Evolutionary conservation across 1,140 invertebrate genomes (phyloP).

Genomic region (Kradibia gibbosae): DNA sequence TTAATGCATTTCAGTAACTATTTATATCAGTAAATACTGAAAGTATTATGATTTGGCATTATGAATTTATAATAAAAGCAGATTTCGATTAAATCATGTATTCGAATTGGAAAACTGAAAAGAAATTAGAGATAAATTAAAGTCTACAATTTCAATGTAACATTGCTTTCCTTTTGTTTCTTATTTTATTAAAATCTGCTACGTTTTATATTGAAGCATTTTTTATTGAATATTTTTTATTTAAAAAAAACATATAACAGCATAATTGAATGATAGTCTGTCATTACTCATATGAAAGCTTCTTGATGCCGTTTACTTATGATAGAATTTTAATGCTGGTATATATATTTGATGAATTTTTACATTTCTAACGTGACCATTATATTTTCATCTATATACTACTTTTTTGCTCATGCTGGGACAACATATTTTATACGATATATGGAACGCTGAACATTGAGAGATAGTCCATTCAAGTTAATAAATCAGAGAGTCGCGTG

Average conservation of each 20-base stretch:
- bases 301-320: conserved; percentile 19
- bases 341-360: too few relatives aligned
- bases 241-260: too few relatives aligned
- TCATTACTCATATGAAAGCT: conserved; percentile 60
- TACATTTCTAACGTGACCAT: too few relatives aligned
- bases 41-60: too few relatives aligned
- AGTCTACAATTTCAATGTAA: conserved; percentile 4
- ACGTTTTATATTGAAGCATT: too few relatives aligned
- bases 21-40: too few relatives aligned
- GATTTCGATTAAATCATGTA: not conserved
- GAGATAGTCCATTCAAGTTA: conserved; percentile 53
- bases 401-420: conserved; percentile 58
- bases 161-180: not conserved
- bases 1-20: too few relatives aligned
- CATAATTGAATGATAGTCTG: conserved; percentile 55
- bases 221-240: too few relatives aligned
- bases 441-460: conserved; percentile 44
- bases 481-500: conserved; percentile 69
- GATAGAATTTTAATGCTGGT: not conserved
- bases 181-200: not conserved
- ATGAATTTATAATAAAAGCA: not conserved
- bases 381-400: conserved; percentile 29
- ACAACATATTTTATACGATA: conserved; percentile 66
- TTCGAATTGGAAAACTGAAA: not conserved
- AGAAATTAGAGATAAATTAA: not conserved